phyloP scores from a whole-genome alignment of 2,888 invertebrate species.

The Archips xylosteana region DNA sequence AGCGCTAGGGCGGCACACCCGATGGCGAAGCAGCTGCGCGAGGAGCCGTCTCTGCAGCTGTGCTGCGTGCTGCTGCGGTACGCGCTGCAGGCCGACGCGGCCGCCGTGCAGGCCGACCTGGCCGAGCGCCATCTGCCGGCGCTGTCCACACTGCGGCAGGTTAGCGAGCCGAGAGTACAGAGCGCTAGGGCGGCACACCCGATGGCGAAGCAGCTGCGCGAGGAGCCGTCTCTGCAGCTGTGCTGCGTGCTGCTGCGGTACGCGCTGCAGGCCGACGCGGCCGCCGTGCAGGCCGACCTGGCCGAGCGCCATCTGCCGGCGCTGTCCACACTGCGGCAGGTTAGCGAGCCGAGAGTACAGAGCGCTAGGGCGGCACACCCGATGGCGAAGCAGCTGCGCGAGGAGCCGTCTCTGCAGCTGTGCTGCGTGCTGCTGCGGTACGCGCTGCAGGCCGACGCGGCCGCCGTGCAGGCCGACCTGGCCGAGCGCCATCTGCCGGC shows the following conservation, averaged over 20 bases:
- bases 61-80: conserved; percentile 95
- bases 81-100: conserved; percentile 91
- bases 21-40: conserved; percentile 95
- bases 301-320: conserved; percentile 94
- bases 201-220: conserved; percentile 95
- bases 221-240: conserved; percentile 97
- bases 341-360: conserved; percentile 53
- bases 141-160: conserved; percentile 94
- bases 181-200: conserved; percentile 90
- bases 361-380: conserved; percentile 90
- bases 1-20: conserved; percentile 90
- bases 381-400: conserved; percentile 95
- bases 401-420: conserved; percentile 97
- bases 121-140: conserved; percentile 94
- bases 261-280: conserved; percentile 91
- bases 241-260: conserved; percentile 95
- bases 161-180: conserved; percentile 53
- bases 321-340: conserved; percentile 94
- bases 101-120: conserved; percentile 93
- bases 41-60: conserved; percentile 97
- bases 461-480: conserved; percentile 93
- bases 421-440: conserved; percentile 95
- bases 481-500: conserved; percentile 94
- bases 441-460: conserved; percentile 91
- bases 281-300: conserved; percentile 93